A percentile compares a stretch with the other conserved stretches of the same genome.
Conservation (phyloP, 2,113 vertebrate species). For the Peromyscus maniculatus region DNA sequence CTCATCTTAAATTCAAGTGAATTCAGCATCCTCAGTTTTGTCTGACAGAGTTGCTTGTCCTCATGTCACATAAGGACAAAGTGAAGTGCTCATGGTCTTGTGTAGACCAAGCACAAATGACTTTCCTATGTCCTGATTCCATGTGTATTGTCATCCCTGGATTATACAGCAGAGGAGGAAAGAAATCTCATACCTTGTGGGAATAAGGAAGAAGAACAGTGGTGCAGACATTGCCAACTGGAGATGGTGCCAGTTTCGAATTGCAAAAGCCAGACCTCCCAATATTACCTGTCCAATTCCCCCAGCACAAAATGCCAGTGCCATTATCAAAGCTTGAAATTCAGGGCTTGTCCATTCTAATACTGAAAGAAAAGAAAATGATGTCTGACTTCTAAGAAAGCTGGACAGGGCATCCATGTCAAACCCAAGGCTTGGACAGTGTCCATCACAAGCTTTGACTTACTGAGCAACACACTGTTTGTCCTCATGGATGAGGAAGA, state of each 20-base stretch:
- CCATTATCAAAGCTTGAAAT: constrained; percentile 56
- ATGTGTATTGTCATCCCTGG: background rate
- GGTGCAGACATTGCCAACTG: constrained; percentile 83
- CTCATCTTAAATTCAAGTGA: background rate
- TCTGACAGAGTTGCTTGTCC: background rate
- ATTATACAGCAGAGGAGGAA: background rate
- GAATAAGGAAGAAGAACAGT: background rate
- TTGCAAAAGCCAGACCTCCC: constrained; percentile 78
- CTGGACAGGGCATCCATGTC: background rate
- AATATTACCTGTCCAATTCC: constrained; percentile 83
- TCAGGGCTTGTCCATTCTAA: constrained; percentile 83
- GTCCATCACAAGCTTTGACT: constrained; percentile 32
- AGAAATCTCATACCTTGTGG: background rate
- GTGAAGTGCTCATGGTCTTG: background rate
- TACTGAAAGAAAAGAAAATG: constrained; percentile 70
- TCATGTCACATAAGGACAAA: background rate
- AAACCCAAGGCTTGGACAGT: too few species aligned
- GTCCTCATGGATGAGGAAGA: constrained; percentile 63
- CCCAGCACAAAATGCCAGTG: constrained; percentile 57
- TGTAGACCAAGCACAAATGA: background rate
- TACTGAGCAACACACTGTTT: constrained; percentile 84
- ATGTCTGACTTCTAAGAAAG: background rate
- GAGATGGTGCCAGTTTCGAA: constrained; percentile 84
- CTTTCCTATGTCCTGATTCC: background rate
- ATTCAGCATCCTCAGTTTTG: background rate